Percentiles rank a stretch among this genome's conserved stretches.
Evolutionary conservation across 2,888 invertebrate genomes (phyloP).

Genomic region (Volucella inanis): DNA sequence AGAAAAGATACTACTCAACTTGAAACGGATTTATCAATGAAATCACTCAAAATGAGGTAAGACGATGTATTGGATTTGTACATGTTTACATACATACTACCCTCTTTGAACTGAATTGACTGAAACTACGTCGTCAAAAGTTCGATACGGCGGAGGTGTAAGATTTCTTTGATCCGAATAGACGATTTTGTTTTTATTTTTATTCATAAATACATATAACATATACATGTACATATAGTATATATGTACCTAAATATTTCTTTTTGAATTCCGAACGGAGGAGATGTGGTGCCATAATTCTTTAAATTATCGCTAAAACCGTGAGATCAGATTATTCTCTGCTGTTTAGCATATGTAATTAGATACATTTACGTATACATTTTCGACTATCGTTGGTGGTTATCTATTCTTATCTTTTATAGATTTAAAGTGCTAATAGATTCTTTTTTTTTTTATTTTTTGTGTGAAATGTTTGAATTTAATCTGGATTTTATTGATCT

Average conservation of each 20-base stretch:
- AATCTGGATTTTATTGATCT: conserved; percentile 47
- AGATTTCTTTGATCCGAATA: background rate
- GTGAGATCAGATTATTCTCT: conserved; percentile 15
- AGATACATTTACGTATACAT: conserved; percentile 22
- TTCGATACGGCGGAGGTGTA: background rate
- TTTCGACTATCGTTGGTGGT: conserved; percentile 5
- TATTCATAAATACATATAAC: background rate
- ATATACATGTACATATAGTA: too few relatives aligned
- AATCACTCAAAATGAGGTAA: conserved; percentile 65
- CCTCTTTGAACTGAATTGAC: background rate
- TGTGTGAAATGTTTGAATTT: conserved; percentile 47
- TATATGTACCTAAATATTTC: background rate
- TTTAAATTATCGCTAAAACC: conserved; percentile 19
- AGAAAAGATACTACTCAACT: conserved; percentile 8
- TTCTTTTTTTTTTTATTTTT: background rate
- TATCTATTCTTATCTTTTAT: background rate
- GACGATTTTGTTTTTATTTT: background rate
- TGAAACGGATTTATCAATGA: conserved; percentile 72
- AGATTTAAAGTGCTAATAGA: conserved; percentile 23
- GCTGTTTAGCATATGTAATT: conserved; percentile 47
- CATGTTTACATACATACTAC: background rate
- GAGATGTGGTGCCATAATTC: conserved; percentile 1
- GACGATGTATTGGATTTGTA: background rate
- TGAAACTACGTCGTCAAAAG: conserved; percentile 3
- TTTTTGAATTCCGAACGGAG: conserved; percentile 3